Evolutionary conservation across 2,113 vertebrate species (phyloP).

Genomic region (Eurystomus gularis): DNA sequence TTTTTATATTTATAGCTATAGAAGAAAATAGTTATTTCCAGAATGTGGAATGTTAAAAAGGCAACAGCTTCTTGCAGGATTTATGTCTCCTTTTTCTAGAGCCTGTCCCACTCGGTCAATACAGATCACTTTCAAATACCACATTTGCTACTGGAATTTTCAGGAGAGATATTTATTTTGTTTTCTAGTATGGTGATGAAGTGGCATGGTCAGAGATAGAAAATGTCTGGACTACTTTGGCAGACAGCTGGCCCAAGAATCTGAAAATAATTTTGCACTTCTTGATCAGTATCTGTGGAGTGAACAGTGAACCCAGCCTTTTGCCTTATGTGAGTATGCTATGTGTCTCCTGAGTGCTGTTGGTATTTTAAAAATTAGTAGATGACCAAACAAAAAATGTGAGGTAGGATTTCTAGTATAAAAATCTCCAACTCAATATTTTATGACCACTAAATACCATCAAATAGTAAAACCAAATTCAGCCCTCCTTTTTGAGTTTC

Average conservation of each 20-base stretch:
- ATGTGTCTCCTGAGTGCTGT: not conserved
- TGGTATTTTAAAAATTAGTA: not conserved
- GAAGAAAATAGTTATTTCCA: not conserved
- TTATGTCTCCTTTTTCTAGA: not conserved
- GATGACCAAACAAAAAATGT: not conserved
- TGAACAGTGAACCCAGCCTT: conserved; percentile 97
- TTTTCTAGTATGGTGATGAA: conserved; percentile 93
- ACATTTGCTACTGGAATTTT: not conserved
- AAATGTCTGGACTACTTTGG: conserved; percentile 97
- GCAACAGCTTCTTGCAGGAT: not conserved
- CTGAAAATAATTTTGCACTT: conserved; percentile 98
- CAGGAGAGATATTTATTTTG: not conserved
- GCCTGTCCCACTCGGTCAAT: not conserved
- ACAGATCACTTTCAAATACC: not conserved
- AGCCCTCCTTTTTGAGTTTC: not conserved
- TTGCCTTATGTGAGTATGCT: conserved; percentile 91
- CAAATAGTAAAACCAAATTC: not conserved
- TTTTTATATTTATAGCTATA: not conserved
- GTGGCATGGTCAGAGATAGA: conserved; percentile 98
- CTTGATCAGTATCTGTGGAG: conserved; percentile 96
- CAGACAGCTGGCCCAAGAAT: conserved; percentile 98
- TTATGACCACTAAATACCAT: not conserved
- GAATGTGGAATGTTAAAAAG: not conserved
- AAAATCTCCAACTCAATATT: not conserved
- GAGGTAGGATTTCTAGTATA: not conserved